Evolutionary conservation across 2,797 vertebrate genomes (phyloP), one percentile per base, ranked within the genome.

Genomic region (Pteropus rufus): DNA sequence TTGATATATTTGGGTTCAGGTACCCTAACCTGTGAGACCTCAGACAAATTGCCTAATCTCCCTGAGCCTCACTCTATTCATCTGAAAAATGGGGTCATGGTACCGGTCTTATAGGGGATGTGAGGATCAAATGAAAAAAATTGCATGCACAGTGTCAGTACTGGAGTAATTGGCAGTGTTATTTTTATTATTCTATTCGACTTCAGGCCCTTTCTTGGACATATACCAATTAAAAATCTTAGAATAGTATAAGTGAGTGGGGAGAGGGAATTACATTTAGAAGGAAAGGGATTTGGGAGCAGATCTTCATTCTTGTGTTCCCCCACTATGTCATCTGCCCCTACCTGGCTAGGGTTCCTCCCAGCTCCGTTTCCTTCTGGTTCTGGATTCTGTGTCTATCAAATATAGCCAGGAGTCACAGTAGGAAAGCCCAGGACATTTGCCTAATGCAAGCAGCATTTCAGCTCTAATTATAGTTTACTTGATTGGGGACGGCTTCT

Each of bases 381-480:
- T 76, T 92, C 82, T 75, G 89, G 23, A 44, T 76, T 88, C n/a
- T 52, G 16, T 69, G 18, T 36, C 75, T 84, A 11, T 94, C 93
- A 91, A 8, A 83, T 29, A 64, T 1, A 64, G 83, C 73, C 75
- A 77, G 88, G 89, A 97, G 64, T 93, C 96, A 85, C 62, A 34
- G 46, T 34, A 39, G 95, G 85, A 96, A 88, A 75, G 44, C 84
- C 83, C 64, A 76, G 93, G 96, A 93, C 56, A 95, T 95, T 94
- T 95, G 96, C 95, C 95, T 96, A 96, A 93, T 95, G 92, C 94
- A 96, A 94, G 62, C 9, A 90, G 77, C 76, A 23, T 88, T 79
- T 90, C 75, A 29, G 86, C 49, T 96, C 87, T 96, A 95, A 97
- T 96, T 97, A 95, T 96, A 96, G 92, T 89, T 95, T 70, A 9